Base-by-base conservation (phyloP, 1,140 invertebrate species). In the Sitophilus oryzae region DNA sequence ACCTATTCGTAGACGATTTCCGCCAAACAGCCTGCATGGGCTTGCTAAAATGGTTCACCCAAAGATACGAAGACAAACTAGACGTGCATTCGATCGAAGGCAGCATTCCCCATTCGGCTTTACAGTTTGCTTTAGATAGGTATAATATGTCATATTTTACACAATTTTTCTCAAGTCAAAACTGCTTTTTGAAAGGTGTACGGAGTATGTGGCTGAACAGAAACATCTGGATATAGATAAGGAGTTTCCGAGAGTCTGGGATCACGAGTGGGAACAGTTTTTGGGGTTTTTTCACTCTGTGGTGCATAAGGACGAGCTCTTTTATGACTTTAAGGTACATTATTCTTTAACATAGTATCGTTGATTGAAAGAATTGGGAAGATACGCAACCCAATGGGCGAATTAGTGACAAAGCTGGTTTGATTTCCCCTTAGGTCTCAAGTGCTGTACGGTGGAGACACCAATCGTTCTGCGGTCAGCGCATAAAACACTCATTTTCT, bases 1-100 rank as follows among this genome's bases (percentile, higher is more conserved):
- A 82, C 57, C 85, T 91, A 52, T 96, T 96, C 66, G 79, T 92
- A 38, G 89, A 94, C 57, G 91, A 96, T 71, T 96, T 89, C 66
- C 84, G 91, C 64, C 74, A 91, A 34, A 93, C 90, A 2, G 86
- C 90, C 4, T 95, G 92, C 65, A 79, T 93, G 48, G 85, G 84
- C 60, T 73, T 93, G 11, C 72, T 95, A 6, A 88, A 89, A 69
- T 87, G 83, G 79, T 71, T 92, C 22, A 76, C 82, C 0, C 74
- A 77, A 25, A 79, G 76, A 45, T 74, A 81, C 21, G 79, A 79
- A 21, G 15, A 10, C 11, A 63, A 58, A 23, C 49, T 57, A 21
- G 46, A 56, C 15, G 77, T 81, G 56, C 74, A 81, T 49, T 75
- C 77, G 1, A 59, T 73, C 15, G 70, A 77, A 11, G 86, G 86